Base-by-base conservation (phyloP, 2,888 invertebrate species). In the Conops quadrifasciatus region DNA sequence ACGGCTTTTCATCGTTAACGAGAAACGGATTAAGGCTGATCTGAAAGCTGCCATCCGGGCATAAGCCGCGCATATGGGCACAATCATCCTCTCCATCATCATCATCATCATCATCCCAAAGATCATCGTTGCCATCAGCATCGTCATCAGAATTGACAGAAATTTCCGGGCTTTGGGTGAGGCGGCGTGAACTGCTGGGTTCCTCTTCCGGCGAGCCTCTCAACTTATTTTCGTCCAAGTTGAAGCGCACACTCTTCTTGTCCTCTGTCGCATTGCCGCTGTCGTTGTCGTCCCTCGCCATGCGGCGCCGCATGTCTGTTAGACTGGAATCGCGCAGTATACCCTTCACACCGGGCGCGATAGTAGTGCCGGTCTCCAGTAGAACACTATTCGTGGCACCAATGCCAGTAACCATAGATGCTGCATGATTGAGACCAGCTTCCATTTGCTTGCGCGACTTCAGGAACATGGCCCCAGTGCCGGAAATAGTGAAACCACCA, bases 171-270 rank as follows among this genome's bases (percentile, higher is more conserved):
- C 81, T 83, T 70, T 81, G 81, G 0, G 79, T 80, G 15, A 79
- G 70, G 62, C 78, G 80, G 1, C 77, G 77, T 0, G 80, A 80
- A 24, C 79, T 80, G 36, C 78, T 80, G 0, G 77, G 77, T 65
- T 83, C 83, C 19, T 83, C 81, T 15, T 81, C 82, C 0, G 82
- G 80, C 1, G 84, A 82, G 2, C 71, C 71, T 30, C 78, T 78
- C 36, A 76, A 70, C 72, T 79, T 79, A 11, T 75, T 71, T 9
- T 81, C 79, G 13, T 83, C 84, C 70, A 91, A 82, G 82, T 90
- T 90, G 77, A 91, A 91, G 11, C 90, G 87, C 0, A 94, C 93
- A 81, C 92, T 93, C 81, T 94, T 94, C 72, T 90, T 90, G 71
- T 93, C 93, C 73, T 94, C 94, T 0, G 59, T 64, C 2, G 59